Evolutionary conservation across 30 jellyfish, hydroid and myxozoan genomes (phyloP).

Genomic region (Turritopsis rubra): DNA sequence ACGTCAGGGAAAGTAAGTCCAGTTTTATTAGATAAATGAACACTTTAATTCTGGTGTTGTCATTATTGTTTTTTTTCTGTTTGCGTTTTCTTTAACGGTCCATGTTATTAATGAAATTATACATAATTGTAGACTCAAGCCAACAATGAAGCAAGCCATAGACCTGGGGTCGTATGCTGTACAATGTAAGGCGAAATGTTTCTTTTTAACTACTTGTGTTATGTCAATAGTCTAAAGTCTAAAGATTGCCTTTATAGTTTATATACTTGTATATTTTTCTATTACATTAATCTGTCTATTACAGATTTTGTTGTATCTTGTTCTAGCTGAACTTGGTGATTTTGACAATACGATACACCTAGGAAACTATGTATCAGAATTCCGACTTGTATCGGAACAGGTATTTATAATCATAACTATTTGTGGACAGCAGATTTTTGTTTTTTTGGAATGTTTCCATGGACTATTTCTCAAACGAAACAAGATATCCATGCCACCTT

Average conservation of each 20-base stretch:
- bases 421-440: neutral
- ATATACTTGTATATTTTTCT: too few species aligned
- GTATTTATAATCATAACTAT: constrained; percentile 12
- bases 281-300: too few species aligned
- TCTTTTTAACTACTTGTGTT: too few species aligned
- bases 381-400: constrained; percentile 83
- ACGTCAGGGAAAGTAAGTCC: constrained; percentile 82
- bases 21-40: neutral
- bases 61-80: too few species aligned
- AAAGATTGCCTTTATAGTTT: too few species aligned
- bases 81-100: too few species aligned
- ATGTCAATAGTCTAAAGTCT: too few species aligned
- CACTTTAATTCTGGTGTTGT: too few species aligned
- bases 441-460: neutral
- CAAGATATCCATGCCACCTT: neutral
- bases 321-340: constrained; percentile 97
- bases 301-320: constrained; percentile 3
- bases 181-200: constrained; percentile 50
- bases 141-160: constrained; percentile 71
- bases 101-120: too few species aligned
- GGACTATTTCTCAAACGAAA: neutral
- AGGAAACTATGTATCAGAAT: constrained; percentile 86
- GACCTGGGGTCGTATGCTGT: constrained; percentile 88
- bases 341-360: constrained; percentile 64
- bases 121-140: constrained; percentile 64